Base-by-base conservation (phyloP, 2,113 vertebrate species). In the Ploceus nigricollis region DNA sequence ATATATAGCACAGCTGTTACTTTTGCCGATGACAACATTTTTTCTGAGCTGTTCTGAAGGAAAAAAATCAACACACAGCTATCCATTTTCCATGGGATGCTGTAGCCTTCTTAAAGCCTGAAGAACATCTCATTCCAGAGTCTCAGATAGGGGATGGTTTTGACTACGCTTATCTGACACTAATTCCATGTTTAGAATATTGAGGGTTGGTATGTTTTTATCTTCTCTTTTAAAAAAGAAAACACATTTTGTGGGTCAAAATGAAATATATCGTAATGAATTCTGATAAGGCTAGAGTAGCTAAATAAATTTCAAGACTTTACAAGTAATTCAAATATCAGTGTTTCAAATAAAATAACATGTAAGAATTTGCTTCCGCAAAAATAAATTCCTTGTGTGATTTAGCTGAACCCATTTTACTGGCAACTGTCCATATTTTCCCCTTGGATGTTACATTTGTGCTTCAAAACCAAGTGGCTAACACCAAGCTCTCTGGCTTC, bases 111-210 rank as follows among this genome's bases (percentile, higher is more conserved):
- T 89, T 84, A 83, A 81, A 94, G 91, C 30, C 90, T 82, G 73
- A 94, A 90, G 80, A 95, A 66, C 50, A 40, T 96, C 54, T 97
- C 76, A 90, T 96, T 89, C 63, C 81, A 93, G 40, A 64, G 61
- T 61, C 73, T 91, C 66, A 96, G 96, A 97, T 87, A 97, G 95
- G 72, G 76, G 22, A 64, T 91, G 94, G 83, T 95, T 97, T 91
- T 92, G 88, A 92, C 92, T 71, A 3, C 87, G 73, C 84, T 94
- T 96, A 97, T 97, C 97, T 97, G 91, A 96, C 97, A 91, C 81
- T 97, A 98, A 98, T 96, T 97, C 96, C 97, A 65, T 98, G 97
- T 98, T 98, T 98, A 97, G 75, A 94, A 60, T 96, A 96, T 90
- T 50, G 25, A 95, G 91, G 60, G 23, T 58, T 97, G 96, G 97